Percentiles rank a stretch among this genome's conserved stretches.
Conservation (phyloP, 2,797 vertebrate species). For the Acropternis orthonyx region DNA sequence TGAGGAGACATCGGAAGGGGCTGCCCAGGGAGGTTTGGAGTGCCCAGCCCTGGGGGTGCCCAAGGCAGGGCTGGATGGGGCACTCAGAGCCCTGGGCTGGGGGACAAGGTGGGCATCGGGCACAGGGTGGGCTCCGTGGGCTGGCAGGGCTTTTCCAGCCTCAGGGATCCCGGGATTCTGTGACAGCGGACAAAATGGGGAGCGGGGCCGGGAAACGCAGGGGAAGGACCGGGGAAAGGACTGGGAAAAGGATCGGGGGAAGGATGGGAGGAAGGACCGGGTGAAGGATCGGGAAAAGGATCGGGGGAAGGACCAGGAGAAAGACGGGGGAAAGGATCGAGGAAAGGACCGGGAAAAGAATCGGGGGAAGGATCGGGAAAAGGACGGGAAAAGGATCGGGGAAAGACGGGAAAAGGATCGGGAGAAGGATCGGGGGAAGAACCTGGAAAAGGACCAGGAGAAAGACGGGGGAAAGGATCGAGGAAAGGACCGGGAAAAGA, state of each 20-base stretch:
- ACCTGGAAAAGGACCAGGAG: neutral
- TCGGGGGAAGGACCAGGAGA: no score
- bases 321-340: neutral
- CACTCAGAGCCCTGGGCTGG: no score
- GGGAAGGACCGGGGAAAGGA: neutral
- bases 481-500: neutral
- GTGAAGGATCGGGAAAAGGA: neutral
- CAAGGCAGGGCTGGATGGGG: no score
- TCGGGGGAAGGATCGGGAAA: no score
- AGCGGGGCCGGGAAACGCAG: neutral
- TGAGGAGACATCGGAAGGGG: neutral
- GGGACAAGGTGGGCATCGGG: neutral
- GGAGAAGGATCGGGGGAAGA: neutral
- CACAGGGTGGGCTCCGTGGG: neutral
- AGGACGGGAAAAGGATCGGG: no score
- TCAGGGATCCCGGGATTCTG: neutral
- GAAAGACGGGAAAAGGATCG: neutral
- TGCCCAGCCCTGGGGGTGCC: neutral
- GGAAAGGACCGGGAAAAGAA: no score
- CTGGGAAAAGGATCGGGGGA: fast-evolving
- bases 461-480: neutral
- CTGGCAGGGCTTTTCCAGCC: neutral
- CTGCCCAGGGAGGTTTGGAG: neutral
- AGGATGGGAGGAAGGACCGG: fast-evolving
- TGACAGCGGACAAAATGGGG: neutral